Evolutionary conservation across 2,113 vertebrate species (phyloP).

Genomic region (Chascanopsetta lugubris): DNA sequence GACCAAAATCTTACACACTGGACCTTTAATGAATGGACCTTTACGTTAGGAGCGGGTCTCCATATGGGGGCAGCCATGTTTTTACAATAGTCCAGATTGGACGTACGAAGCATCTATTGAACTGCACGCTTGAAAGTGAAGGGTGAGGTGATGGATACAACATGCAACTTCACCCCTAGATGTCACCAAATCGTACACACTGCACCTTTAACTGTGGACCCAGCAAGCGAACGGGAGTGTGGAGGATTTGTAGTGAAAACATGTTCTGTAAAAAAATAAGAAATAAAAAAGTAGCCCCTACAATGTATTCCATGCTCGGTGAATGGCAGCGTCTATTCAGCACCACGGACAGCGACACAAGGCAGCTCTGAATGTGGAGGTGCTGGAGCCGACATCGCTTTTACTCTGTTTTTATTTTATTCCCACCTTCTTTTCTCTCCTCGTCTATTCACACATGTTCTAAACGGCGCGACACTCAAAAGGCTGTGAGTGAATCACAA

Average conservation of each 20-base stretch:
- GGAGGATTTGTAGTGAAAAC: conserved; percentile 44
- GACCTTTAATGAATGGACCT: too few relatives aligned
- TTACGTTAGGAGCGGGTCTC: too few relatives aligned
- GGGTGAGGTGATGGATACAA: too few relatives aligned
- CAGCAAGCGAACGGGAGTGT: conserved; percentile 22
- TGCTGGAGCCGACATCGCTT: conserved; percentile 30
- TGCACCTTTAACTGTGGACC: conserved; percentile 23
- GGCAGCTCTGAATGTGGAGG: conserved; percentile 11
- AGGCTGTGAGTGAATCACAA: conserved; percentile 15
- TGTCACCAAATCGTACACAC: too few relatives aligned
- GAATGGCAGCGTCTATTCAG: conserved; percentile 61
- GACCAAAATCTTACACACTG: too few relatives aligned
- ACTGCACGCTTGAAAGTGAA: too few relatives aligned
- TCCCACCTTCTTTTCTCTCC: not conserved
- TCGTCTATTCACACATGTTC: conserved; percentile 8
- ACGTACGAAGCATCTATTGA: too few relatives aligned
- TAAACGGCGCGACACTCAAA: conserved; percentile 17
- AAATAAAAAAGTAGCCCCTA: conserved; percentile 35
- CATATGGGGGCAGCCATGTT: too few relatives aligned
- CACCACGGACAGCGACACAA: conserved; percentile 77
- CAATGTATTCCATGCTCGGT: conserved; percentile 41
- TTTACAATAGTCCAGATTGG: too few relatives aligned
- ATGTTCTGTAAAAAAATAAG: conserved; percentile 1
- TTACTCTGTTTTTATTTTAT: conserved; percentile 16
- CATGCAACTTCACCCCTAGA: too few relatives aligned